phyloP scores from a whole-genome alignment of 2,113 vertebrate species.

The Antidorcas marsupialis region DNA sequence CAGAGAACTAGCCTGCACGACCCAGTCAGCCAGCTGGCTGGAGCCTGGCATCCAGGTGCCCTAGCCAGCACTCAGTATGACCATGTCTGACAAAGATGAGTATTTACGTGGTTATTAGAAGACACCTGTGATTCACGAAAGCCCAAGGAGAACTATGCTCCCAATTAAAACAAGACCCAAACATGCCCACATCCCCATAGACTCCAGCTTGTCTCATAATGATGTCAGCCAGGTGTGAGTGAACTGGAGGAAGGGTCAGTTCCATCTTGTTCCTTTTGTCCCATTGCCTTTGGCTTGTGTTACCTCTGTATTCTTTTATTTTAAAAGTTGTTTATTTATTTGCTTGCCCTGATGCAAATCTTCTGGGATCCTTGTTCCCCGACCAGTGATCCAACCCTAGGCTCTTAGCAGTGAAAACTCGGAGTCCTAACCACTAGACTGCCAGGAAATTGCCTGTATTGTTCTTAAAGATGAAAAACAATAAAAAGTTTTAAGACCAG shows the following conservation, averaged over 20 bases:
- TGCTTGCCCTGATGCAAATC: background rate
- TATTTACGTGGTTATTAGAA: rapidly evolving
- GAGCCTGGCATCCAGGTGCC: no score
- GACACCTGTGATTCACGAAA: rapidly evolving
- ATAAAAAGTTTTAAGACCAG: background rate
- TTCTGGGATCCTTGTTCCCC: background rate
- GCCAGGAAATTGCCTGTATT: background rate
- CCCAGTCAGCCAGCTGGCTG: background rate
- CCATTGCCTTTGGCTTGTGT: background rate
- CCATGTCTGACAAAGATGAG: background rate
- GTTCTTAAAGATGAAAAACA: background rate
- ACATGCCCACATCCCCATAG: background rate
- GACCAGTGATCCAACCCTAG: background rate
- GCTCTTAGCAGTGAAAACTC: background rate
- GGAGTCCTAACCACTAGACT: background rate
- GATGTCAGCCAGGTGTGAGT: background rate
- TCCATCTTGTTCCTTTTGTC: background rate
- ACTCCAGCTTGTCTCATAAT: background rate
- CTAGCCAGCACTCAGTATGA: no score
- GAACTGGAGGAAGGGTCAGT: background rate
- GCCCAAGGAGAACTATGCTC: background rate
- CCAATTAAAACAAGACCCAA: background rate
- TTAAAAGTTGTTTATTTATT: background rate
- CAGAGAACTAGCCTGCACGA: background rate
- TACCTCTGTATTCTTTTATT: background rate